These are phyloP conservation scores for Helicoverpa armigera DNA, from an alignment of 1,140 invertebrate species.

Conservation along the genomic window DNA sequence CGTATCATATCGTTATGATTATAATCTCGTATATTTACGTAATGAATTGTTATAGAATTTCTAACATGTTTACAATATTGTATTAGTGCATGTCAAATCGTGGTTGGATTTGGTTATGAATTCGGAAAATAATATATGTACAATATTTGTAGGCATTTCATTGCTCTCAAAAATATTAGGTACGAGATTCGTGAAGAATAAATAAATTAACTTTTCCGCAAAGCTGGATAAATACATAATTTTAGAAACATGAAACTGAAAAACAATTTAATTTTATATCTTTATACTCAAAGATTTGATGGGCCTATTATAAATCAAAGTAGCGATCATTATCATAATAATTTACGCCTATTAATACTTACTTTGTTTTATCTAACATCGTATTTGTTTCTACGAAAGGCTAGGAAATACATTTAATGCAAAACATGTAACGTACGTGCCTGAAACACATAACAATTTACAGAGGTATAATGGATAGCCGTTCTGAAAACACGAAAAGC, in stretches of 20 bases:
- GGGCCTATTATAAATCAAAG: not conserved
- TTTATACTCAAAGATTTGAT: not conserved
- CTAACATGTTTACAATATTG: not conserved
- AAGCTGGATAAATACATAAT: no score
- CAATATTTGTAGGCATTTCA: no score
- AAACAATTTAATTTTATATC: not conserved
- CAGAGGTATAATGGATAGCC: not conserved
- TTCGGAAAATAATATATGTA: no score
- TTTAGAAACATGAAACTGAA: no score
- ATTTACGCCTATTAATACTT: not conserved
- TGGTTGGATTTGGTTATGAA: no score
- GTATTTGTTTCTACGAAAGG: not conserved
- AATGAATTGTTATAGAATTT: not conserved
- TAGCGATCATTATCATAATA: not conserved
- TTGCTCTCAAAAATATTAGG: no score
- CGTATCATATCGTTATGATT: not conserved
- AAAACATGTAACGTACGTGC: not conserved
- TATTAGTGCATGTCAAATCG: no score
- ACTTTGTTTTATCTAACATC: not conserved
- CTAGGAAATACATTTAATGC: not conserved
- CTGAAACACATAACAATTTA: not conserved
- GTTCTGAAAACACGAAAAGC: constrained; percentile 5
- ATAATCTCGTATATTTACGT: not conserved
- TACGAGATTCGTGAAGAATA: no score
- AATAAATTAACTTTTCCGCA: no score